Percentiles rank a stretch among this genome's conserved stretches.
phyloP scores from a whole-genome alignment of 2,113 vertebrate genomes.

The Myocastor coypus region DNA sequence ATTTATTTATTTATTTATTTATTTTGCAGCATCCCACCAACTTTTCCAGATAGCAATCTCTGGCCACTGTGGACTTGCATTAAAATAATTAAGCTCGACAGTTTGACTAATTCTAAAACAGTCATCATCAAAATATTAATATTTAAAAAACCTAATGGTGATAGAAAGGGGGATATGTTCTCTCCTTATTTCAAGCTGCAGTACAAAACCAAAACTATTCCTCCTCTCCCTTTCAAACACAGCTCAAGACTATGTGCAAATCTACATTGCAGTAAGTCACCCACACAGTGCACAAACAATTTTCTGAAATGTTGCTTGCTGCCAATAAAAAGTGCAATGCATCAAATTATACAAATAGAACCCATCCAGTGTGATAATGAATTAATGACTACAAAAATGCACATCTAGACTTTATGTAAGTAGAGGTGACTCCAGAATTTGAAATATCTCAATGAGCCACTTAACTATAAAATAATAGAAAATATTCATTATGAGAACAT shows the following conservation, averaged over 20 bases:
- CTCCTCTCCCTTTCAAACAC: neutral
- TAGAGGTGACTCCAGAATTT: slow-evolving; percentile 51
- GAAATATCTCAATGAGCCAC: slow-evolving; percentile 48
- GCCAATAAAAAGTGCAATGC: neutral
- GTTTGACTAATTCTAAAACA: neutral
- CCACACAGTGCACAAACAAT: slow-evolving; percentile 29
- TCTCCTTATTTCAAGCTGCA: neutral
- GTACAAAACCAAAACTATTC: neutral
- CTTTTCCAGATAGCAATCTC: slow-evolving; percentile 27
- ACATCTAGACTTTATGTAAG: slow-evolving; percentile 72
- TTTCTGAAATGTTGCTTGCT: slow-evolving; percentile 31
- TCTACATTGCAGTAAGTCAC: neutral
- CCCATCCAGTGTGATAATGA: slow-evolving; percentile 47
- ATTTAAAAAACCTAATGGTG: neutral
- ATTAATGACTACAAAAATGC: slow-evolving; percentile 53
- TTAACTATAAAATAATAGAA: slow-evolving; percentile 36
- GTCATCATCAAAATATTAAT: neutral
- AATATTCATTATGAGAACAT: slow-evolving; percentile 63
- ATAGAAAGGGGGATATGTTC: neutral
- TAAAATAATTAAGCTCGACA: slow-evolving; percentile 39
- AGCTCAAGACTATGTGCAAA: neutral
- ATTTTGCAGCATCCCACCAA: neutral
- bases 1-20: neutral
- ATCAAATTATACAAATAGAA: slow-evolving; percentile 34
- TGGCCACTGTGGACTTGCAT: neutral